A percentile compares a stretch with the other conserved stretches of the same genome.
Conservation (phyloP, 2,888 invertebrate species). For the Rhyacophila evoluta region DNA sequence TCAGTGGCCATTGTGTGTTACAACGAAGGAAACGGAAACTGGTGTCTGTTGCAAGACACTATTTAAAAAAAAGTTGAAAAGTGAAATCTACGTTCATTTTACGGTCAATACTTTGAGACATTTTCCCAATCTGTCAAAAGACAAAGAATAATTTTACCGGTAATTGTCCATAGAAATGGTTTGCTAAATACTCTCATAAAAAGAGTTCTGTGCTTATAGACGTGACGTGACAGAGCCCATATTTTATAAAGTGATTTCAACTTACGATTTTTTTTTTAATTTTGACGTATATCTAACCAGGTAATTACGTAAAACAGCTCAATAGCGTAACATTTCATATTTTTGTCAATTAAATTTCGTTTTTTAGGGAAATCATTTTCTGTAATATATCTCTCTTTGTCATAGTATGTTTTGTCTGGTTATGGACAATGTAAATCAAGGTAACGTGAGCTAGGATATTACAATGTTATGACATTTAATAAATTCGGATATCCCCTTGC, state of each 20-base stretch:
- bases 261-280: no score
- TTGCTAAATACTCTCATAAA: no score
- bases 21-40: constrained; percentile 3
- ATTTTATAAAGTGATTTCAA: no score
- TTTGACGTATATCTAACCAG: no score
- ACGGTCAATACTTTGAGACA: constrained; percentile 7
- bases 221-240: not conserved
- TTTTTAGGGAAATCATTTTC: no score
- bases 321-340: no score
- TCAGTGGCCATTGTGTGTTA: not conserved
- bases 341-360: no score
- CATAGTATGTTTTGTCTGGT: no score
- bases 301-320: no score
- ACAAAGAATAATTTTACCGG: not conserved
- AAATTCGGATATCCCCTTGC: not conserved
- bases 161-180: not conserved
- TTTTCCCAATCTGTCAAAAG: not conserved
- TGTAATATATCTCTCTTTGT: no score
- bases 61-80: not conserved
- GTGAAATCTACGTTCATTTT: constrained; percentile 10
- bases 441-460: no score
- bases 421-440: no score
- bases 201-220: not conserved
- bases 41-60: constrained; percentile 6
- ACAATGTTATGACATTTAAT: not conserved